These are phyloP conservation scores for Euspilapteryx auroguttella DNA, from an alignment of 2,888 invertebrate species.

Conservation along the genomic window DNA sequence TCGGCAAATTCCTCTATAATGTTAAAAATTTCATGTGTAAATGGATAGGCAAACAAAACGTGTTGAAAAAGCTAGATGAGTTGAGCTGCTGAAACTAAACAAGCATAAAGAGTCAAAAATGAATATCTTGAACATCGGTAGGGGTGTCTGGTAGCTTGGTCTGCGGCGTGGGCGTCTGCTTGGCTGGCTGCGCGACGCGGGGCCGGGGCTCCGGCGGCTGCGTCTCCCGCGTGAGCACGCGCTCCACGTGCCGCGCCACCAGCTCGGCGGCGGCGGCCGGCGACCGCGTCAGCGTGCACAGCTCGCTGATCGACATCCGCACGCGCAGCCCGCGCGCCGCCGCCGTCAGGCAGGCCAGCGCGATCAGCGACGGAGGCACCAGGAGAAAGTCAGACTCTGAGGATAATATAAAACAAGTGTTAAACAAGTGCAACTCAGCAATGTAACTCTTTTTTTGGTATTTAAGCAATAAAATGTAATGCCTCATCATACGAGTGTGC, in stretches of 20 bases:
- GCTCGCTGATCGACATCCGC: constrained; percentile 38
- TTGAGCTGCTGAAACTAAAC: background rate
- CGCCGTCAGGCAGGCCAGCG: constrained; percentile 70
- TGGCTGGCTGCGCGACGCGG: constrained; percentile 23
- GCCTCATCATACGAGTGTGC: too few relatives aligned
- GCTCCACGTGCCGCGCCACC: constrained; percentile 60
- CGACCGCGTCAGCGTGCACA: constrained; percentile 47
- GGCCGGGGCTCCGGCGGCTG: constrained; percentile 45
- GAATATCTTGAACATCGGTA: constrained; percentile 66
- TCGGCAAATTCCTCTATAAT: constrained; percentile 28
- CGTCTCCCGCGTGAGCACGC: constrained; percentile 58
- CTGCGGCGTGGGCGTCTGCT: constrained; percentile 28
- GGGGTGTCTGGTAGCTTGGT: constrained; percentile 61
- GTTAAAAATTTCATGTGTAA: too few relatives aligned
- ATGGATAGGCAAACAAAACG: too few relatives aligned
- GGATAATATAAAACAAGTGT: too few relatives aligned
- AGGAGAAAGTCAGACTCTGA: constrained; percentile 75
- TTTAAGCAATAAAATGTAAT: too few relatives aligned
- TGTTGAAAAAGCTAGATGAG: too few relatives aligned
- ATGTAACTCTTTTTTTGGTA: too few relatives aligned
- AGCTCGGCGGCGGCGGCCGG: constrained; percentile 54
- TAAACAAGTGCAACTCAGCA: background rate
- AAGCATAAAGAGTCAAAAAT: constrained; percentile 32
- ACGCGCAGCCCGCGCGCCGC: constrained; percentile 65
- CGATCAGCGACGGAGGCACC: constrained; percentile 70